Evolutionary conservation across 2,888 invertebrate species (phyloP).

Genomic region (Lasioglossum calceatum): DNA sequence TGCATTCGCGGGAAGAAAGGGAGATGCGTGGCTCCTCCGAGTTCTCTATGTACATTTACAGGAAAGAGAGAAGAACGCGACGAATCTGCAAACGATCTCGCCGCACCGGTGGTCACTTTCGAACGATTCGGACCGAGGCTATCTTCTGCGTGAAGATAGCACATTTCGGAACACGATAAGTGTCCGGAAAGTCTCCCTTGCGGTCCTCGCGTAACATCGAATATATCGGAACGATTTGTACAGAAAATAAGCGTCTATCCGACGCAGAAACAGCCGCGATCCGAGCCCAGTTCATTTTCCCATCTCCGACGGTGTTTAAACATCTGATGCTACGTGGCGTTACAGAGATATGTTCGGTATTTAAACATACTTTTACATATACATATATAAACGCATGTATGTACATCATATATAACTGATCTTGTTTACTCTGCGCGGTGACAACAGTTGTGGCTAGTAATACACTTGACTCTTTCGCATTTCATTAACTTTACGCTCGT

Average conservation of each 20-base stretch:
- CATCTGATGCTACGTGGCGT: constrained; percentile 77
- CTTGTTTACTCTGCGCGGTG: constrained; percentile 70
- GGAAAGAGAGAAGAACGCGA: neutral
- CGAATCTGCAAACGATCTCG: neutral
- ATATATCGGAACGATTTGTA: neutral
- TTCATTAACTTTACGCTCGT: neutral
- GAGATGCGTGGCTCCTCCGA: neutral
- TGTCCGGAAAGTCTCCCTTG: neutral
- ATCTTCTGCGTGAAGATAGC: neutral
- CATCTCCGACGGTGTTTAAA: constrained; percentile 30
- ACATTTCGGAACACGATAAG: neutral
- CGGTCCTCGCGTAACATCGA: neutral
- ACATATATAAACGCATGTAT: constrained; percentile 57
- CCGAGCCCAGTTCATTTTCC: constrained; percentile 9
- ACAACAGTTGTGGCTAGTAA: constrained; percentile 80
- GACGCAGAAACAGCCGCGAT: neutral
- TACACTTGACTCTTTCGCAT: constrained; percentile 65
- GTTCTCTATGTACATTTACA: neutral
- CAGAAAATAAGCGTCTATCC: neutral
- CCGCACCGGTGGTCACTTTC: neutral
- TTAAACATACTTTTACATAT: constrained; percentile 73
- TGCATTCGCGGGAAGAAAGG: neutral
- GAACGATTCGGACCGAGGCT: neutral
- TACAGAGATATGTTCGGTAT: constrained; percentile 80
- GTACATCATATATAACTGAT: constrained; percentile 44